Conservation (phyloP, 2,797 vertebrate species). For the Neomorphus geoffroyi region DNA sequence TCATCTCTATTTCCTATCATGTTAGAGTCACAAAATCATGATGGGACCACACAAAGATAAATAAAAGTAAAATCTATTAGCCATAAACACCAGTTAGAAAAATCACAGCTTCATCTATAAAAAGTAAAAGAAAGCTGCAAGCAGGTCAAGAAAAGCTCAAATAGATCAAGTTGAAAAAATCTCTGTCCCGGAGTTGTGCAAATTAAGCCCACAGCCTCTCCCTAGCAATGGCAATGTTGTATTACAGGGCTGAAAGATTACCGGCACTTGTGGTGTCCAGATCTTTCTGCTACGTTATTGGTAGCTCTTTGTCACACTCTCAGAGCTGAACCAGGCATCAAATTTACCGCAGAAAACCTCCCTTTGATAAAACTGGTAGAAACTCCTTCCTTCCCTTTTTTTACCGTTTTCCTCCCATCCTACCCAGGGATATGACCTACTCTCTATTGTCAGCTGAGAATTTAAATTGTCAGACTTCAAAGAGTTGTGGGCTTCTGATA, state of each 20-base stretch:
- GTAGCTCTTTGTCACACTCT: not conserved
- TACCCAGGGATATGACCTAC: not conserved
- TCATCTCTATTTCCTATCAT: not conserved
- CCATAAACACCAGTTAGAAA: not conserved
- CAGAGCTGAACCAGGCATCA: not conserved
- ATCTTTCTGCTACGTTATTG: not conserved
- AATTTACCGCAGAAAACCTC: not conserved
- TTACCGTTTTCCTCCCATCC: not conserved
- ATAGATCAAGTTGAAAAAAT: not conserved
- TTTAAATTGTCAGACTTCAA: not conserved
- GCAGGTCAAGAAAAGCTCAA: not conserved
- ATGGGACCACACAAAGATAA: not conserved
- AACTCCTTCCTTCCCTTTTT: not conserved
- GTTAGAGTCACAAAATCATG: not conserved
- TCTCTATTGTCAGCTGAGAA: not conserved
- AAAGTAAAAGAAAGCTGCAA: not conserved
- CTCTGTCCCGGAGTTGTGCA: not conserved
- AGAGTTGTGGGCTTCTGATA: not conserved
- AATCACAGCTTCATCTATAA: not conserved
- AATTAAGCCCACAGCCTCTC: not conserved
- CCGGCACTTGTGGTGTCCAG: not conserved
- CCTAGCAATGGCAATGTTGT: not conserved
- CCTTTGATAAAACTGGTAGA: not conserved
- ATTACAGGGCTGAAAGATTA: not conserved
- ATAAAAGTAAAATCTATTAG: not conserved